Base-by-base conservation (phyloP, 2,888 invertebrate genomes). In the Chorisops tibialis region DNA sequence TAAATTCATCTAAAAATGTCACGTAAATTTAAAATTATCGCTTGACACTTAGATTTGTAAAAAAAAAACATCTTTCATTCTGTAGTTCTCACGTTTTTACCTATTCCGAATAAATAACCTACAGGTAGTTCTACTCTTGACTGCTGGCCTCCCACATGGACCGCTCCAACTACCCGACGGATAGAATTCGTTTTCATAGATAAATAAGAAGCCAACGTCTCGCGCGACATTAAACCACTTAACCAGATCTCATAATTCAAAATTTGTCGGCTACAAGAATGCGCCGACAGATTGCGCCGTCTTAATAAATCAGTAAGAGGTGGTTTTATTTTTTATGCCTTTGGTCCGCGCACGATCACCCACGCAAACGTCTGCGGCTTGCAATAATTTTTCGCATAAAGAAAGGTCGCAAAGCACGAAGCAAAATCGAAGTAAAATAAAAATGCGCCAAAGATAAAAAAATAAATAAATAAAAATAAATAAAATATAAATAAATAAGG, bases 241-340 rank as follows among this genome's bases (percentile, higher is more conserved):
- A 56, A 56, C 56, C 60, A 59, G 38, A 38, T 7, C 45, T 22
- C 49, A 60, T 60, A 60, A 60, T 48, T 60, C 60, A 60, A 60
- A 60, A 60, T 60, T 60, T 60, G 60, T 60, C 60, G 49, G 60
- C 24, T 39, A 50, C 60, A 60, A 60, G 49, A 60, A 60, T 60
- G 60, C 60, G 60, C 50, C 50, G 60, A 60, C 60, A 60, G 60
- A 60, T 60, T 49, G 49, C 60, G 49, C 39, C 50, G 60, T 60
- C 60, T 50, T 41, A 39, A 60, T 60, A 60, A 60, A 60, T 60
- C 60, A 60, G 47, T 49, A 30, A 22, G 50, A 49, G 49, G 50
- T 48, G 41, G 48, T 47, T 47, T 47, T 38, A 38, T 38, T 48
- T 58, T 47, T 22, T 24, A 48, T 48, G 37, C 9, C 49, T 38